Percentiles rank a stretch among this genome's conserved stretches.
Conservation (phyloP, 2,888 invertebrate genomes). For the Auanema sp. region DNA sequence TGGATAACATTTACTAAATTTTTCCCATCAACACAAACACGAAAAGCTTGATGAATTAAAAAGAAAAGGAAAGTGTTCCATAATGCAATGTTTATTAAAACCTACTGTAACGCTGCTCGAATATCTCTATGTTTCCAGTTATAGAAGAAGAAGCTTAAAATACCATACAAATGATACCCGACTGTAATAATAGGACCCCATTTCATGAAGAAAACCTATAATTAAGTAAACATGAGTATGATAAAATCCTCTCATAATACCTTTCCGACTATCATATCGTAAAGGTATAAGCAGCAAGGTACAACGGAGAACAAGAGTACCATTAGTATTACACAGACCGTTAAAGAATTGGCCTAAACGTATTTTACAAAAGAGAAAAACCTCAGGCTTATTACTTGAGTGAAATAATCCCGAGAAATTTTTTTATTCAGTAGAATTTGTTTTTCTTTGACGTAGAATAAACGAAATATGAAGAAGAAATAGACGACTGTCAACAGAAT, state of each 20-base stretch:
- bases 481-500: conserved; percentile 31
- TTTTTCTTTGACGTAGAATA: conserved; percentile 33
- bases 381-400: conserved; percentile 21
- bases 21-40: background rate
- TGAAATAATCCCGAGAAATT: conserved; percentile 25
- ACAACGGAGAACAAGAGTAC: conserved; percentile 45
- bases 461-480: conserved; percentile 34
- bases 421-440: conserved; percentile 25
- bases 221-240: too few relatives aligned
- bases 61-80: conserved; percentile 6
- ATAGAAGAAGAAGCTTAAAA: conserved; percentile 43
- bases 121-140: conserved; percentile 44
- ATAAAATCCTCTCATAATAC: conserved; percentile 7
- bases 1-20: too few relatives aligned
- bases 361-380: background rate
- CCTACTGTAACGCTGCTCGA: conserved; percentile 34
- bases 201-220: conserved; percentile 41
- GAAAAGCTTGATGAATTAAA: background rate
- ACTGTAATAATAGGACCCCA: conserved; percentile 47
- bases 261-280: conserved; percentile 40
- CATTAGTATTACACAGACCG: conserved; percentile 39
- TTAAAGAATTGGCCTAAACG: conserved; percentile 39
- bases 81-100: background rate
- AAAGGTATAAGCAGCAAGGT: conserved; percentile 41
- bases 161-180: conserved; percentile 45